Evolutionary conservation across 2,888 invertebrate species (phyloP).

Genomic region (Tenthredo mesomela): DNA sequence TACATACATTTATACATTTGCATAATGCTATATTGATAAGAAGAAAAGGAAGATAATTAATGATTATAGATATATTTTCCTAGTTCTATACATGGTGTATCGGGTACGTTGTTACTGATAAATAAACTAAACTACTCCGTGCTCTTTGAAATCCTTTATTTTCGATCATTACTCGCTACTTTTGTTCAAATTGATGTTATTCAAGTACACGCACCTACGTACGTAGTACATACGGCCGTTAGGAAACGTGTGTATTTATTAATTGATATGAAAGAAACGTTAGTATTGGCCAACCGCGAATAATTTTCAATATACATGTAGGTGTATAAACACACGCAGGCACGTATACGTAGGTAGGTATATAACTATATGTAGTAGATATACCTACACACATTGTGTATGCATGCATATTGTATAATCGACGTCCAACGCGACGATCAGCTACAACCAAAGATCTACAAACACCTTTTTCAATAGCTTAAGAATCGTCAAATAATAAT

Average conservation of each 20-base stretch:
- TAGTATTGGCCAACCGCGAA: conserved; percentile 69
- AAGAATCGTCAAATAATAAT: conserved; percentile 33
- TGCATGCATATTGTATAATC: conserved; percentile 35
- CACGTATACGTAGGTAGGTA: conserved; percentile 58
- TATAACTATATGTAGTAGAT: conserved; percentile 60
- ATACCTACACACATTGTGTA: conserved; percentile 24
- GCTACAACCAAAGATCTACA: conserved; percentile 11
- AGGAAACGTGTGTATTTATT: conserved; percentile 68
- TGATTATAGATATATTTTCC: conserved; percentile 21
- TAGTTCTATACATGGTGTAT: conserved; percentile 17
- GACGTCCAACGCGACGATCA: conserved; percentile 28
- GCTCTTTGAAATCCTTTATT: conserved; percentile 28
- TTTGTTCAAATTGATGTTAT: conserved; percentile 23
- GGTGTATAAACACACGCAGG: conserved; percentile 54
- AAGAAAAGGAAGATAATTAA: neutral
- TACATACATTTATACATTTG: neutral
- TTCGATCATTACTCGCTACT: conserved; percentile 28
- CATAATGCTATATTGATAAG: neutral
- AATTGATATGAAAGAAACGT: conserved; percentile 74
- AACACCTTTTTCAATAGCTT: neutral
- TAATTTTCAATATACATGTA: conserved; percentile 71
- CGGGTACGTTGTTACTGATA: neutral
- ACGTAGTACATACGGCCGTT: conserved; percentile 63
- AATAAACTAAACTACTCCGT: conserved; percentile 15
- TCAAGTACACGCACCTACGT: neutral